Evolutionary conservation across 2,113 vertebrate genomes (phyloP).

Genomic region (Chloropsis cyanopogon): DNA sequence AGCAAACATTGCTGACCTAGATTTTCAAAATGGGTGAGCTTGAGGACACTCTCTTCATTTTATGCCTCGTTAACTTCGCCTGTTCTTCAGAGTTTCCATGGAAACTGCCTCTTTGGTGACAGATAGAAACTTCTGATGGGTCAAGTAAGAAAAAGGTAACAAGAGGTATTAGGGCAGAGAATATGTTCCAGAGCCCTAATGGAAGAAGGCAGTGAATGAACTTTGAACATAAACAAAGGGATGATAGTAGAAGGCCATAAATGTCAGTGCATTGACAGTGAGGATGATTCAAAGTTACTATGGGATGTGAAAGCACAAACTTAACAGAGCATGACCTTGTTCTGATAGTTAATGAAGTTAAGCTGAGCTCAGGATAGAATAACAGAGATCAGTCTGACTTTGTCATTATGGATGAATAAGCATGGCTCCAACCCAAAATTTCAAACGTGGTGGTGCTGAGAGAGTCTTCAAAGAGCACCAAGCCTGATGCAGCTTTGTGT

Average conservation of each 20-base stretch:
- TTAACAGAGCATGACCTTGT: constrained; percentile 12
- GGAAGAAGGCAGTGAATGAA: constrained; percentile 14
- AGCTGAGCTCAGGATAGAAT: neutral
- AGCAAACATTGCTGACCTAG: constrained; percentile 55
- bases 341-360: constrained; percentile 48
- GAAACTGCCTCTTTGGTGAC: constrained; percentile 27
- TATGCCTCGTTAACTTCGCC: constrained; percentile 22
- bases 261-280: constrained; percentile 4
- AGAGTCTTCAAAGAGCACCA: neutral
- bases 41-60: constrained; percentile 54
- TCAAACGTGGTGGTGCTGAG: neutral
- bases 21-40: constrained; percentile 62
- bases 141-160: neutral
- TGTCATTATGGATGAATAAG: constrained; percentile 21
- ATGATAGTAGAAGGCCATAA: neutral
- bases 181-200: neutral
- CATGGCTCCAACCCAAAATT: neutral
- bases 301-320: constrained; percentile 24
- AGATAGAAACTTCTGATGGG: constrained; percentile 15
- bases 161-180: neutral
- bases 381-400: constrained; percentile 29
- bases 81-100: constrained; percentile 43
- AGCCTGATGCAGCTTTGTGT: neutral
- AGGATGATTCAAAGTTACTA: constrained; percentile 30
- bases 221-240: constrained; percentile 30